phyloP scores from a whole-genome alignment of 2,797 vertebrate species.

The Salarias fasciatus region DNA sequence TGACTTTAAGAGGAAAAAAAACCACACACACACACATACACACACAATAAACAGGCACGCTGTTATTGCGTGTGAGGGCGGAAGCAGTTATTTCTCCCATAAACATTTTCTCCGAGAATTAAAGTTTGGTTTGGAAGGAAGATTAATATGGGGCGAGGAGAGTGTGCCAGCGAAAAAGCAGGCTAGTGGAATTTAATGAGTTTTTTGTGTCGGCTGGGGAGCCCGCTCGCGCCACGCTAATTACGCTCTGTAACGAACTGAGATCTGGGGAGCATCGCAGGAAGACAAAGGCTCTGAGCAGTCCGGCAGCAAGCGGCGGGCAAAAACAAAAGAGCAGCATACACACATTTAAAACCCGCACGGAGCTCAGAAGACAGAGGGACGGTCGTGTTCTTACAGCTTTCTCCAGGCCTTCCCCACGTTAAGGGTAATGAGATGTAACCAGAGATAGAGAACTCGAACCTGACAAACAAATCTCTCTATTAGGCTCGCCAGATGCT shows the following conservation, averaged over 20 bases:
- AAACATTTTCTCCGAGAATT: constrained; percentile 77
- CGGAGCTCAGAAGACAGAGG: constrained; percentile 4
- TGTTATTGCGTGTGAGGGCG: constrained; percentile 56
- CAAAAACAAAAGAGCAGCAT: constrained; percentile 64
- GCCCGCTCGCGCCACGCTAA: constrained; percentile 70
- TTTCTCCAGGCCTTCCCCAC: constrained; percentile 31
- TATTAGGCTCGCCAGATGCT: constrained; percentile 45
- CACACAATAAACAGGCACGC: constrained; percentile 40
- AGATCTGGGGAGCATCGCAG: constrained; percentile 70
- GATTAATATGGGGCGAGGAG: constrained; percentile 75
- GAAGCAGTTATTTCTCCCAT: constrained; percentile 61
- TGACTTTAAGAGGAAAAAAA: constrained; percentile 16
- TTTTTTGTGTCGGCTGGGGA: constrained; percentile 77
- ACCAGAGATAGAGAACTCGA: constrained; percentile 41
- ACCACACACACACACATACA: not conserved
- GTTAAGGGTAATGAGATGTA: constrained; percentile 64
- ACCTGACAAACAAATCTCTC: constrained; percentile 51
- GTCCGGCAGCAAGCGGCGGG: constrained; percentile 56
- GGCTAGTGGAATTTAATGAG: constrained; percentile 81
- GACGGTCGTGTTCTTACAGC: too few species aligned
- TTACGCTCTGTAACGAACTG: constrained; percentile 77
- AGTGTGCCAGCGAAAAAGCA: constrained; percentile 67
- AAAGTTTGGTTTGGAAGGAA: constrained; percentile 70
- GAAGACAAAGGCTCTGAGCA: constrained; percentile 72
- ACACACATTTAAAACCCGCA: constrained; percentile 57